Evolutionary conservation across 2,888 invertebrate genomes (phyloP).

Genomic region (Rotaria magnacalcarata): DNA sequence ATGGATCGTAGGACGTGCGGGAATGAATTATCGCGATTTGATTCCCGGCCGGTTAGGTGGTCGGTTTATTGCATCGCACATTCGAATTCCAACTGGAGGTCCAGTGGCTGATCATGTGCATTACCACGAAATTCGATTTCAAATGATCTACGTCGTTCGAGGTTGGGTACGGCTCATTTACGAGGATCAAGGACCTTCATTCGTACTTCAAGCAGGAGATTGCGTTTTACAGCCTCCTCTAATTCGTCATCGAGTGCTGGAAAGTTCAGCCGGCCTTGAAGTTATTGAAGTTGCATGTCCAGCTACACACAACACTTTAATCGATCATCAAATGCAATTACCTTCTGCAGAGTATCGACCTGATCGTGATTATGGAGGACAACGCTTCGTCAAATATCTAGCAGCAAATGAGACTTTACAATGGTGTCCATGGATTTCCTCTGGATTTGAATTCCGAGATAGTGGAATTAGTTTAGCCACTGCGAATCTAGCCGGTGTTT

Average conservation of each 20-base stretch:
- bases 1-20: not conserved
- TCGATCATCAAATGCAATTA: too few species aligned
- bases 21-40: constrained; percentile 16
- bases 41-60: not conserved
- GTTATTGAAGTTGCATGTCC: not conserved
- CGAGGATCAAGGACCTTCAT: not conserved
- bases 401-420: too few species aligned
- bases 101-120: not conserved
- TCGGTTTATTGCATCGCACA: not conserved
- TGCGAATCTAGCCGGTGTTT: too few species aligned
- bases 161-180: not conserved
- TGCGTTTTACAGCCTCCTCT: not conserved
- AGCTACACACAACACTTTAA: too few species aligned
- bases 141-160: not conserved
- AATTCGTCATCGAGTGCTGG: not conserved
- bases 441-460: too few species aligned
- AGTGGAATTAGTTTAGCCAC: too few species aligned
- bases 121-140: not conserved
- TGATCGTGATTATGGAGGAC: too few species aligned
- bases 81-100: not conserved
- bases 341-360: too few species aligned
- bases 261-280: not conserved
- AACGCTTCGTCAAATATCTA: too few species aligned
- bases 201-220: not conserved
- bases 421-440: too few species aligned